phyloP scores from a whole-genome alignment of 2,888 invertebrate genomes.

The Trissolcus japonicus region DNA sequence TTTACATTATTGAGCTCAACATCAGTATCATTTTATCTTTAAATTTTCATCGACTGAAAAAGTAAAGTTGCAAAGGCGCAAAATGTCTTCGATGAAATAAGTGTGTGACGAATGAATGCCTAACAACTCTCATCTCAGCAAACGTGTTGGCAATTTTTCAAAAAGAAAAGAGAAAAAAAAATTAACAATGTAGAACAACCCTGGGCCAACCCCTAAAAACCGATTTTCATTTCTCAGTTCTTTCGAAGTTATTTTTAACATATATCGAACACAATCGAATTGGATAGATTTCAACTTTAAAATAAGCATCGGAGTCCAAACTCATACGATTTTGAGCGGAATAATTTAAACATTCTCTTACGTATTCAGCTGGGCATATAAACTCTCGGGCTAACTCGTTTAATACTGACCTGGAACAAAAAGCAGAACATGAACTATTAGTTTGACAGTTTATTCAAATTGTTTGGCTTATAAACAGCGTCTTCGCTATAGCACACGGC shows the following conservation, averaged over 20 bases:
- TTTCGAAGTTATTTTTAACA: no score
- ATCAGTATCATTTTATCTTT: constrained; percentile 33
- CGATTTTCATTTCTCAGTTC: no score
- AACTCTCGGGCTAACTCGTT: no score
- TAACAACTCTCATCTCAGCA: constrained; percentile 30
- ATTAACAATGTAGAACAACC: constrained; percentile 2
- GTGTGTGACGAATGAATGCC: constrained; percentile 44
- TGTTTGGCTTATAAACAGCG: constrained; percentile 7
- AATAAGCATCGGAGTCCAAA: no score
- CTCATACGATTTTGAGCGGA: no score
- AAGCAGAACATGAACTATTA: constrained; percentile 19
- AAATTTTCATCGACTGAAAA: constrained; percentile 25
- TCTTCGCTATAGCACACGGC: neutral
- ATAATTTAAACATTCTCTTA: no score
- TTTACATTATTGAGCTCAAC: constrained; percentile 12
- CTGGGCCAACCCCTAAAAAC: neutral
- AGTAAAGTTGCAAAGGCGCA: constrained; percentile 18
- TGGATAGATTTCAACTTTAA: no score
- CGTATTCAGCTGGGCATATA: no score
- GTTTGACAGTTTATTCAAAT: constrained; percentile 15
- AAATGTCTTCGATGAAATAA: constrained; percentile 31
- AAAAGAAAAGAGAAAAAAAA: constrained; percentile 5
- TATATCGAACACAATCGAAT: no score
- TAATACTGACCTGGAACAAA: constrained; percentile 42
- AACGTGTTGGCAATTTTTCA: constrained; percentile 29